Evolutionary conservation across 2,113 vertebrate genomes (phyloP).

Genomic region (Calidris pygmaea): DNA sequence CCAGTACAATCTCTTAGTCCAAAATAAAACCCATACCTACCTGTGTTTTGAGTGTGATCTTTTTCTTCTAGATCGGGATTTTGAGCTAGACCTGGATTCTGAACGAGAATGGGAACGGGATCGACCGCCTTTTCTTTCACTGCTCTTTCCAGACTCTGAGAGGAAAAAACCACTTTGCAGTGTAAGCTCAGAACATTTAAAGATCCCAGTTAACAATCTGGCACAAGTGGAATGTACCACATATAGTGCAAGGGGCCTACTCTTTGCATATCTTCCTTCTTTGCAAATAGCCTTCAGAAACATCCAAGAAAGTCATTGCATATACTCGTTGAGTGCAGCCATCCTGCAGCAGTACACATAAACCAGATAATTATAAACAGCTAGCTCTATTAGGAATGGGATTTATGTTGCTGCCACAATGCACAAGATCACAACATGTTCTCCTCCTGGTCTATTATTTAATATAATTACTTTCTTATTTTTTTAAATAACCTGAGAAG

Average conservation of each 20-base stretch:
- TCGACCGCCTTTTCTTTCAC: constrained; percentile 77
- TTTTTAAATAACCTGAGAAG: constrained; percentile 12
- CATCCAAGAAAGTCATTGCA: constrained; percentile 85
- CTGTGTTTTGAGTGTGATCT: constrained; percentile 89
- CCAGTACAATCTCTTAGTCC: background rate
- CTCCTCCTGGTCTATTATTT: constrained; percentile 3
- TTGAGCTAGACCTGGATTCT: constrained; percentile 83
- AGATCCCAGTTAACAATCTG: constrained; percentile 82
- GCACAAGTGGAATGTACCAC: no score
- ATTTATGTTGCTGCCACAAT: constrained; percentile 79
- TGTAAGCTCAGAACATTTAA: constrained; percentile 84
- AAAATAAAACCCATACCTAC: constrained; percentile 65
- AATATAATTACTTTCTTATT: background rate
- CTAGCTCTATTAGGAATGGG: constrained; percentile 68
- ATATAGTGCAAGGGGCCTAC: constrained; percentile 79
- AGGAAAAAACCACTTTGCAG: constrained; percentile 84
- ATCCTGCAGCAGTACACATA: constrained; percentile 85
- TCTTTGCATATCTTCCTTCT: constrained; percentile 82
- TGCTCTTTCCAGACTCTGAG: constrained; percentile 78
- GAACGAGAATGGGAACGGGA: constrained; percentile 84
- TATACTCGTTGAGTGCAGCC: constrained; percentile 83
- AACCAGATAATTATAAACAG: constrained; percentile 84
- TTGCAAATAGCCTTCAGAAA: constrained; percentile 84
- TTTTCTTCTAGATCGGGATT: constrained; percentile 83
- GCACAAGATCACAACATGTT: constrained; percentile 73